phyloP scores from a whole-genome alignment of 1,140 invertebrate species.

The Trichoplusia ni region DNA sequence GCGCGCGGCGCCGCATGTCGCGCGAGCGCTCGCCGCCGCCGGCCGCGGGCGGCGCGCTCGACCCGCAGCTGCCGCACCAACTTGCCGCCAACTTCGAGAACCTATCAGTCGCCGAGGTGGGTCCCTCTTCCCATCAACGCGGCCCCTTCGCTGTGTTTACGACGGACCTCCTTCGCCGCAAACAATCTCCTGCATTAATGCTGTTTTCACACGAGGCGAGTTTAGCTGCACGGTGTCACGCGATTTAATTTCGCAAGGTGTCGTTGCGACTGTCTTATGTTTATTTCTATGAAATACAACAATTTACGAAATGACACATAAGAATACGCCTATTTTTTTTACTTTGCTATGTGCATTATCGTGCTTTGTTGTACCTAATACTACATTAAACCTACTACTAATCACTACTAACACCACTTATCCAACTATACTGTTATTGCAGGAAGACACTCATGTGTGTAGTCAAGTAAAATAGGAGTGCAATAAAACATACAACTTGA shows the following conservation, averaged over 20 bases:
- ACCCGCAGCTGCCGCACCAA: conserved; percentile 71
- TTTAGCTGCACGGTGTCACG: conserved; percentile 10
- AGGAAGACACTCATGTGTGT: too few species aligned
- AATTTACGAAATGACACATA: too few species aligned
- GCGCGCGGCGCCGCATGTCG: conserved; percentile 74
- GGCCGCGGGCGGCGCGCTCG: conserved; percentile 55
- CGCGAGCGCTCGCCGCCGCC: conserved; percentile 79
- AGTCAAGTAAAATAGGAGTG: too few species aligned
- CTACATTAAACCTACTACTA: too few species aligned
- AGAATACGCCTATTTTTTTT: too few species aligned
- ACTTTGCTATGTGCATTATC: too few species aligned
- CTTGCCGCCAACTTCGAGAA: conserved; percentile 72
- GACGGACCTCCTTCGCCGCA: conserved; percentile 8
- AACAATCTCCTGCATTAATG: conserved; percentile 12
- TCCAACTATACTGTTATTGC: too few species aligned
- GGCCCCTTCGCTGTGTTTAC: conserved; percentile 6
- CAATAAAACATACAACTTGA: too few species aligned
- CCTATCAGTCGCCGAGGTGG: conserved; percentile 64
- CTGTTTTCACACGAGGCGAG: conserved; percentile 14
- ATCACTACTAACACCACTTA: too few species aligned
- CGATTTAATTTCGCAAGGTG: not conserved
- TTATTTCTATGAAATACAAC: not conserved
- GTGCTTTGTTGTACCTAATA: too few species aligned
- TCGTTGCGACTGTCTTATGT: not conserved
- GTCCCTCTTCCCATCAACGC: conserved; percentile 8